These are phyloP conservation scores for Calliscelio sp. DNA, from an alignment of 2,888 invertebrate genomes.

Conservation along the genomic window DNA sequence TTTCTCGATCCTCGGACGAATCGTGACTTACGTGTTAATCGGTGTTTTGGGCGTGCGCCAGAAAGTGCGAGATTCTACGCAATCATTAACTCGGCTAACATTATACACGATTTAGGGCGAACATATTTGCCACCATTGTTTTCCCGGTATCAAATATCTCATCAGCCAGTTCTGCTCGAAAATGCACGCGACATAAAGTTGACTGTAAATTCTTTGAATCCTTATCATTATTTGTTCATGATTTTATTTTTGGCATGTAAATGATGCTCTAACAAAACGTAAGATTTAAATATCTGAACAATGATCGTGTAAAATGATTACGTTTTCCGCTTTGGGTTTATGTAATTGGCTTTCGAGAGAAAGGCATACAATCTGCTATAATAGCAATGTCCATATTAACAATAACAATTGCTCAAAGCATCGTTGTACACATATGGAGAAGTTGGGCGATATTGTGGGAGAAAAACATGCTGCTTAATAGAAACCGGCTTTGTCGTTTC, in stretches of 20 bases:
- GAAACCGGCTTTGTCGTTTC: constrained; percentile 61
- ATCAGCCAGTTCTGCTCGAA: too few species aligned
- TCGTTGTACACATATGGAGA: constrained; percentile 34
- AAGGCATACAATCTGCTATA: constrained; percentile 19
- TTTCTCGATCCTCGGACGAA: constrained; percentile 66
- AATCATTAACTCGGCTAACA: constrained; percentile 60
- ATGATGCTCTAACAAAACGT: not conserved
- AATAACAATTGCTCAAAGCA: constrained; percentile 59
- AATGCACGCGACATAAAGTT: too few species aligned
- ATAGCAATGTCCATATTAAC: constrained; percentile 52
- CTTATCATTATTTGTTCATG: too few species aligned
- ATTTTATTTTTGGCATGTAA: too few species aligned
- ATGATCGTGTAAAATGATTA: constrained; percentile 1
- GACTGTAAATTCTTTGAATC: too few species aligned
- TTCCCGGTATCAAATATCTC: too few species aligned
- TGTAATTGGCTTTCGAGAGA: constrained; percentile 33
- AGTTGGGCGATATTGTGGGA: constrained; percentile 59
- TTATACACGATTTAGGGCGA: constrained; percentile 39
- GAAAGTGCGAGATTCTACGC: constrained; percentile 54
- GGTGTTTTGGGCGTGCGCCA: constrained; percentile 63
- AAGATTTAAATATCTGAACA: not conserved
- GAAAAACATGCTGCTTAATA: constrained; percentile 33
- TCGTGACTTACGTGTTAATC: constrained; percentile 73
- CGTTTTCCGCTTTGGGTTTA: constrained; percentile 21
- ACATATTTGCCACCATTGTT: constrained; percentile 30